Conservation (phyloP, 2,888 invertebrate species). For the Andrena marginata region DNA sequence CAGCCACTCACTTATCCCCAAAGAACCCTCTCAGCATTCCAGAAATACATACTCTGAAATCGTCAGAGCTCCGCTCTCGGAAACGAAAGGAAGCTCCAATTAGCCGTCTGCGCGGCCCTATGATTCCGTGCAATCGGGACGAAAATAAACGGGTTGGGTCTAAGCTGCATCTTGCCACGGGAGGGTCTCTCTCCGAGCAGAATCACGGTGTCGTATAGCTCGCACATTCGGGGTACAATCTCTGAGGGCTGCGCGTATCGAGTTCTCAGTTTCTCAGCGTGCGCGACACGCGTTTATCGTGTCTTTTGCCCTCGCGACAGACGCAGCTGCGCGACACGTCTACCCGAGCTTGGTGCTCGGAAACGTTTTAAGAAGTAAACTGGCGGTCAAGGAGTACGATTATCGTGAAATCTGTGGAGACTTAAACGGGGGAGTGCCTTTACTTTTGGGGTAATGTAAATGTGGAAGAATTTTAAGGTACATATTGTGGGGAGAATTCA, state of each 20-base stretch:
- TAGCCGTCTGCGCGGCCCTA: slow-evolving; percentile 41
- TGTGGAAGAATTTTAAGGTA: too few species aligned
- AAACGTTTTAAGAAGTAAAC: slow-evolving; percentile 8
- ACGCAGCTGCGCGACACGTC: slow-evolving; percentile 35
- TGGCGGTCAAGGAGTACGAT: neutral
- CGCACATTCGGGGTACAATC: slow-evolving; percentile 35
- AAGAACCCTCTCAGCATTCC: slow-evolving; percentile 2
- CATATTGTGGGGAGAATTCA: too few species aligned
- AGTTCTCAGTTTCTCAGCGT: slow-evolving; percentile 11
- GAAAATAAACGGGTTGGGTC: slow-evolving; percentile 61
- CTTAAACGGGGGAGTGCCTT: neutral
- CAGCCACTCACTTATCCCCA: neutral
- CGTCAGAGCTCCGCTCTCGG: slow-evolving; percentile 7
- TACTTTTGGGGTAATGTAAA: too few species aligned
- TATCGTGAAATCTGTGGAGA: neutral
- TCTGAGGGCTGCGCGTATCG: slow-evolving; percentile 10
- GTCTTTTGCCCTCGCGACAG: slow-evolving; percentile 26
- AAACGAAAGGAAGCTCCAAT: slow-evolving; percentile 41
- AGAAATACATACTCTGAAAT: slow-evolving; percentile 24
- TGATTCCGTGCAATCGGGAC: slow-evolving; percentile 55
- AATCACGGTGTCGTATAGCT: slow-evolving; percentile 40
- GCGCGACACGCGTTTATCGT: slow-evolving; percentile 20
- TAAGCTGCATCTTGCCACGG: slow-evolving; percentile 3
- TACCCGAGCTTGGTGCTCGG: slow-evolving; percentile 9
- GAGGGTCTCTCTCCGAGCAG: slow-evolving; percentile 12